Conservation (phyloP, 2,888 invertebrate genomes). For the Brachypterus glaber region DNA sequence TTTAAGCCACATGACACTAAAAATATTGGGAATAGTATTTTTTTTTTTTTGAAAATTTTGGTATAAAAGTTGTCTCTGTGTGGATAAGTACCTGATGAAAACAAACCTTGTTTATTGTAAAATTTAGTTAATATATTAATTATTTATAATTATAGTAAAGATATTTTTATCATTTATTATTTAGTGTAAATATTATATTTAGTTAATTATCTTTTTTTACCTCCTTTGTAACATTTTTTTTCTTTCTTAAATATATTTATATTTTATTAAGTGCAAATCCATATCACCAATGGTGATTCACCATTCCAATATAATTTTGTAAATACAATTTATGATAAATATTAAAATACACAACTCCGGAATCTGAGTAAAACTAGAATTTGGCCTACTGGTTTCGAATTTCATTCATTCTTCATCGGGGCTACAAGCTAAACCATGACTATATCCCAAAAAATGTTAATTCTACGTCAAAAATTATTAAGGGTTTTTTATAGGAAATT, state of each 20-base stretch:
- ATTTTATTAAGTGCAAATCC: constrained; percentile 14
- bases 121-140: too few relatives aligned
- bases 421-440: too few relatives aligned
- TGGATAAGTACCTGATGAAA: constrained; percentile 31
- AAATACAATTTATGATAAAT: neutral
- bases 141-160: too few relatives aligned
- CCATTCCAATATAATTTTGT: neutral
- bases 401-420: too few relatives aligned
- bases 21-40: neutral
- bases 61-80: constrained; percentile 23
- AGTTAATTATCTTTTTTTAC: constrained; percentile 21
- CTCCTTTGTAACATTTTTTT: neutral
- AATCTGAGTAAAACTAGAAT: too few relatives aligned
- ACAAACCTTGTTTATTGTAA: too few relatives aligned
- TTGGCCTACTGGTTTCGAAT: too few relatives aligned
- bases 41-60: too few relatives aligned
- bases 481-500: too few relatives aligned
- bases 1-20: constrained; percentile 3
- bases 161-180: constrained; percentile 19
- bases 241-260: neutral
- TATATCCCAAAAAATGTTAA: too few relatives aligned
- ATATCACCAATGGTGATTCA: neutral
- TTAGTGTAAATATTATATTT: constrained; percentile 21
- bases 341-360: neutral
- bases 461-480: too few relatives aligned